A percentile compares a stretch with the other conserved stretches of the same genome.
Conservation (phyloP, 2,888 invertebrate genomes). For the Yponomeuta malinellus region DNA sequence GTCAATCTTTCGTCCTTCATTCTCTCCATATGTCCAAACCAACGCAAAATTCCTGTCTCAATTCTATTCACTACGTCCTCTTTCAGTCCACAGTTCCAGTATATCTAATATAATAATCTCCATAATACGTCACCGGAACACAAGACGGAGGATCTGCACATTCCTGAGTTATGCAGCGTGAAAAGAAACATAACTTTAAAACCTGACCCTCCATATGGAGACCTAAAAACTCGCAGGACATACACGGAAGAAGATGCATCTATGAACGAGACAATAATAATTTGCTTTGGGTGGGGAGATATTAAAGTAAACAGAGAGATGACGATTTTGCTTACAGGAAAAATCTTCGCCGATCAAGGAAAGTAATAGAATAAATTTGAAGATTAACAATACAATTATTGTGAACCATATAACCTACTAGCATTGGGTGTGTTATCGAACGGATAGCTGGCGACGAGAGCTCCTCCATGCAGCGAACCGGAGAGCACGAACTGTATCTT, state of each 20-base stretch:
- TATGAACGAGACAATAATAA: neutral
- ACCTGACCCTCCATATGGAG: neutral
- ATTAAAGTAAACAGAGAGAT: neutral
- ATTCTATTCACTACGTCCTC: too few species aligned
- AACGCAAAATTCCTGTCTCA: too few species aligned
- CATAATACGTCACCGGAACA: slow-evolving; percentile 78
- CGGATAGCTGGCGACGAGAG: slow-evolving; percentile 96
- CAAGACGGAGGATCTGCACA: slow-evolving; percentile 83
- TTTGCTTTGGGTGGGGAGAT: too few species aligned
- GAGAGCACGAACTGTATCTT: slow-evolving; percentile 95
- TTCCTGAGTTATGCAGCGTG: slow-evolving; percentile 74
- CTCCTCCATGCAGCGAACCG: slow-evolving; percentile 96
- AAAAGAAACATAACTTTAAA: slow-evolving; percentile 35
- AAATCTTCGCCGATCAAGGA: neutral
- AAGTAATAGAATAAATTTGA: too few species aligned
- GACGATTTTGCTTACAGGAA: neutral
- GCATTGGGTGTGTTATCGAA: slow-evolving; percentile 97
- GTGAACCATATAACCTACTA: slow-evolving; percentile 77
- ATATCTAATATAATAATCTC: neutral
- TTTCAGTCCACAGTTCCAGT: too few species aligned
- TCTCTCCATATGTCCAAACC: too few species aligned
- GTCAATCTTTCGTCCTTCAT: too few species aligned
- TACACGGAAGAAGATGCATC: too few species aligned
- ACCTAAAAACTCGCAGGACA: too few species aligned
- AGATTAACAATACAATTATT: too few species aligned